Evolutionary conservation across 2,888 invertebrate species (phyloP), one percentile per base, ranked within the genome.

Genomic region (Thera britannica): DNA sequence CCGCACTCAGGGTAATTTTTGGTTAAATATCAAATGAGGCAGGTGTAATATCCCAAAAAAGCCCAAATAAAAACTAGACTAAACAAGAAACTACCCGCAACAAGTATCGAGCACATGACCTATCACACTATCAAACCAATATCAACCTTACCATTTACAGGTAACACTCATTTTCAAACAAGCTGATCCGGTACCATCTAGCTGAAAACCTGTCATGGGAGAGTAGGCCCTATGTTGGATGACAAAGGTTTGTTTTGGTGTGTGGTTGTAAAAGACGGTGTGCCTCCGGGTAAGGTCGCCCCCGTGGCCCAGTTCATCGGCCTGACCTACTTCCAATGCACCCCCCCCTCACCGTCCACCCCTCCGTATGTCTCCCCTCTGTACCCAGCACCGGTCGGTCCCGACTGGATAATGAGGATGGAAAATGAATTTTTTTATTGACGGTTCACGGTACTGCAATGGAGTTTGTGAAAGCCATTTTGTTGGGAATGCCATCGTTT

Each of bases 241-340:
- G 63, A 9, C 3, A n/a, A 66, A 44, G 71, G 75, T 70, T 68
- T 67, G 61, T 49, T 64, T 62, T 73, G 49, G 63, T 59, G 8
- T 62, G 66, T 62, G 66, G 60, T 56, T 62, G 59, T 60, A 61
- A 63, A 61, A 67, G 70, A 66, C 66, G 68, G 72, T 60, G 65
- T 67, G 62, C 56, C 49, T 57, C 62, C 9, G 65, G 61, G 52
- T 69, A 66, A 68, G 79, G 76, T 75, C 72, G 77, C 76, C 75
- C 77, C 77, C 68, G 79, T 82, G 83, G 73, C 83, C 84, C 79
- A 83, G 84, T 83, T 84, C 85, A 84, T 81, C 78, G 85, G 77
- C 85, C 84, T 83, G 85, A 84, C 84, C 83, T 76, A 83, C 74
- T 81, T 83, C 69, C 54, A 65, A 58, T 69, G 68, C 71, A 67